Percentiles rank a stretch among this genome's conserved stretches.
phyloP scores from a whole-genome alignment of 1,140 invertebrate species.

The Drosophila hydei region DNA sequence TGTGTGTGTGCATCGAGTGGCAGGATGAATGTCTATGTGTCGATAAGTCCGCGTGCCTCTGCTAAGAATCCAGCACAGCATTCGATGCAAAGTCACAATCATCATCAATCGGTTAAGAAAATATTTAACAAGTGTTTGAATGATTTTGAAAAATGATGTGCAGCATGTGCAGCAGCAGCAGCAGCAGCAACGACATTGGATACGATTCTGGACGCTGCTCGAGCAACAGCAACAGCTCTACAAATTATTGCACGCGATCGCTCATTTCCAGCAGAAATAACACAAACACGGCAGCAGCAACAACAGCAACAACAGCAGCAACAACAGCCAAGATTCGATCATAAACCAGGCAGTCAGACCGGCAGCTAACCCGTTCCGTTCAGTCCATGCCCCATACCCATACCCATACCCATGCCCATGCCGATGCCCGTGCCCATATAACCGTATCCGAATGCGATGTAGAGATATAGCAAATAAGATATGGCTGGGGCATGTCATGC shows the following conservation, averaged over 20 bases:
- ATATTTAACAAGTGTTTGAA: slow-evolving; percentile 83
- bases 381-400: slow-evolving; percentile 7
- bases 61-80: slow-evolving; percentile 23
- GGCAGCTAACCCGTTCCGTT: slow-evolving; percentile 34
- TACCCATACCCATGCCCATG: too few species aligned
- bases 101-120: slow-evolving; percentile 83
- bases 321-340: slow-evolving; percentile 46
- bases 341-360: slow-evolving; percentile 35
- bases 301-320: slow-evolving; percentile 23
- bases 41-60: slow-evolving; percentile 20
- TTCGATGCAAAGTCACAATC: slow-evolving; percentile 69
- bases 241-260: slow-evolving; percentile 82
- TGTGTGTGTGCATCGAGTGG: slow-evolving; percentile 38
- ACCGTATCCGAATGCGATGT: slow-evolving; percentile 61
- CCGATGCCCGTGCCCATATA: slow-evolving; percentile 14
- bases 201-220: slow-evolving; percentile 14
- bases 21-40: slow-evolving; percentile 55
- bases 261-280: slow-evolving; percentile 82
- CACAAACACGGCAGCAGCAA: slow-evolving; percentile 70
- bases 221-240: slow-evolving; percentile 53
- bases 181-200: slow-evolving; percentile 6
- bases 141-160: slow-evolving; percentile 83
- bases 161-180: slow-evolving; percentile 63
- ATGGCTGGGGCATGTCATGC: slow-evolving; percentile 78
- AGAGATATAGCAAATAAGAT: slow-evolving; percentile 82